phyloP scores from a whole-genome alignment of 2,888 invertebrate genomes.

The Lathronympha strigana region DNA sequence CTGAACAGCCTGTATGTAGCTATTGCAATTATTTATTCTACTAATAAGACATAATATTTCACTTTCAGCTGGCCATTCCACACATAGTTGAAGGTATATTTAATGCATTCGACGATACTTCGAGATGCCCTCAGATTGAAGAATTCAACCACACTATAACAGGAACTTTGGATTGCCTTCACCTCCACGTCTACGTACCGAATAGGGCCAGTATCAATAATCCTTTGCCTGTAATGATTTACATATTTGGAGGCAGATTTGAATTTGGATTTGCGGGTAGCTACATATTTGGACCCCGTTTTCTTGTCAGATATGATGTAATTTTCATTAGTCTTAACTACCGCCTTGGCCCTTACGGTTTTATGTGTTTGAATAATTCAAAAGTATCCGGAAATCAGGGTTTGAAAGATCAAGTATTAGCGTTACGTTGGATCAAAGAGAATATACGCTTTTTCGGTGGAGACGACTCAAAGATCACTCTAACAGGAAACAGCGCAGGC shows the following conservation, averaged over 20 bases:
- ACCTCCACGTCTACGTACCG: slow-evolving; percentile 61
- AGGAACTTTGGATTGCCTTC: slow-evolving; percentile 59
- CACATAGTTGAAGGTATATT: slow-evolving; percentile 27
- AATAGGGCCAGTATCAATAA: slow-evolving; percentile 49
- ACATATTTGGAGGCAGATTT: slow-evolving; percentile 61
- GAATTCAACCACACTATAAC: slow-evolving; percentile 44
- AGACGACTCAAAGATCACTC: slow-evolving; percentile 57
- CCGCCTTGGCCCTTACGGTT: slow-evolving; percentile 62
- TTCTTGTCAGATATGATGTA: slow-evolving; percentile 60
- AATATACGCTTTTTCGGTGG: slow-evolving; percentile 61
- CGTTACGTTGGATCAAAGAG: slow-evolving; percentile 61
- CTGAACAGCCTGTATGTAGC: no score
- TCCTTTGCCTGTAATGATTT: slow-evolving; percentile 61
- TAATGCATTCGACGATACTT: slow-evolving; percentile 36
- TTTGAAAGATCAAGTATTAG: slow-evolving; percentile 62
- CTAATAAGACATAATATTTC: neutral
- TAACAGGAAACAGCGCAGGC: slow-evolving; percentile 62
- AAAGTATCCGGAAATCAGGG: slow-evolving; percentile 67
- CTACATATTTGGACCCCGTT: slow-evolving; percentile 53
- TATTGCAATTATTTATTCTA: no score
- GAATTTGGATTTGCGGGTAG: slow-evolving; percentile 49
- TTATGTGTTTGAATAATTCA: slow-evolving; percentile 61
- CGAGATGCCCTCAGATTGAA: slow-evolving; percentile 41
- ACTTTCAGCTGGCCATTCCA: slow-evolving; percentile 27
- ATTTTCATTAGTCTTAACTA: slow-evolving; percentile 62